Conservation (phyloP, 2,797 vertebrate species). For the Megalops cyprinoides region DNA sequence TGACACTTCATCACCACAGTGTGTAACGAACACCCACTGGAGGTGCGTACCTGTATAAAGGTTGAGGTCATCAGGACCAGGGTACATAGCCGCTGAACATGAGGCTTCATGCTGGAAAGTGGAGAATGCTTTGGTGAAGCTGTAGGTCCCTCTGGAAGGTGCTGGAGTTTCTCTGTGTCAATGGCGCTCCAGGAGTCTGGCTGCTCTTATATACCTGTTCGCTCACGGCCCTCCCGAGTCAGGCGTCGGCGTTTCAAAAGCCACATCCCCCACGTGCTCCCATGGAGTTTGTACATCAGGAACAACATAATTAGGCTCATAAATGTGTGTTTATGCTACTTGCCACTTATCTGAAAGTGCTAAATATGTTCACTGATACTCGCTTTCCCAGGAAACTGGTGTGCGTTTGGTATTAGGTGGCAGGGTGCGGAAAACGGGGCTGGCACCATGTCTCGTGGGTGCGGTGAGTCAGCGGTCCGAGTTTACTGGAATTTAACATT, state of each 20-base stretch:
- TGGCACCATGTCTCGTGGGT: no score
- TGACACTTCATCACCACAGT: background rate
- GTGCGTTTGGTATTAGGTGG: no score
- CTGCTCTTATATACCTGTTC: background rate
- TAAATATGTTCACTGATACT: background rate
- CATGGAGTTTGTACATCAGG: background rate
- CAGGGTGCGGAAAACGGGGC: no score
- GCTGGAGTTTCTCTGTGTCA: background rate
- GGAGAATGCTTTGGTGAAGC: background rate
- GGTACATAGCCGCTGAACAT: conserved; percentile 28
- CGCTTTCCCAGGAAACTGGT: background rate
- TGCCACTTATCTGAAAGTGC: background rate
- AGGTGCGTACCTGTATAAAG: conserved; percentile 51
- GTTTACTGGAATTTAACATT: no score
- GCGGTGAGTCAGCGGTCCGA: no score
- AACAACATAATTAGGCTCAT: background rate
- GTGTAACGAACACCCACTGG: background rate
- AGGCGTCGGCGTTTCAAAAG: background rate
- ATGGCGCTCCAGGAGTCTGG: background rate
- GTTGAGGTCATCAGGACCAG: conserved; percentile 45
- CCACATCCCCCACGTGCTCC: no score
- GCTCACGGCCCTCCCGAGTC: background rate
- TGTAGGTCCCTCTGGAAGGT: background rate
- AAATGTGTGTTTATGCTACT: background rate
- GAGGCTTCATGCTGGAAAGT: conserved; percentile 50